These are phyloP conservation scores for Mesorhabditis sp. DNA, from an alignment of 2,888 invertebrate genomes.

Conservation along the genomic window DNA sequence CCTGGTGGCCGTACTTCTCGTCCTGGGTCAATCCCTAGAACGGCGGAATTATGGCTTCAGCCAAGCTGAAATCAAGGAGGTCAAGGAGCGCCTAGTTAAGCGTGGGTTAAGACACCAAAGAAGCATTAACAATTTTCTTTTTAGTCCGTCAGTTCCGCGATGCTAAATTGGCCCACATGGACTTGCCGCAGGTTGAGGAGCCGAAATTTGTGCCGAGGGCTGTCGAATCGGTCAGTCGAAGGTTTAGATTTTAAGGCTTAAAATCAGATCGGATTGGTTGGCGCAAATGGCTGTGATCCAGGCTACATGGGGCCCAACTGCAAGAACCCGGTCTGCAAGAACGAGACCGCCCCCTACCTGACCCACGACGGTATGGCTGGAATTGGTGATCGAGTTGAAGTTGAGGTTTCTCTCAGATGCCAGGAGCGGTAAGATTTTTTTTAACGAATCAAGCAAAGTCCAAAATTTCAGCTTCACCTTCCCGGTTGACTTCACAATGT, in stretches of 20 bases:
- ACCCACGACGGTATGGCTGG: constrained; percentile 3
- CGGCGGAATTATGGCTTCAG: background rate
- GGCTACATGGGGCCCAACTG: constrained; percentile 18
- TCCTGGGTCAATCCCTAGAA: background rate
- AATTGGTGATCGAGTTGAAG: background rate
- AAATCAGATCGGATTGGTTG: no score
- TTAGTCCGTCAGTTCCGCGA: background rate
- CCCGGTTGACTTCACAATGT: constrained; percentile 25
- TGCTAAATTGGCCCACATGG: background rate
- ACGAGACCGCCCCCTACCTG: background rate
- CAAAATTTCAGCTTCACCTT: constrained; percentile 17
- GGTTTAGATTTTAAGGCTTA: background rate
- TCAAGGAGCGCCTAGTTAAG: background rate
- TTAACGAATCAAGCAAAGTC: background rate
- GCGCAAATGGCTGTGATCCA: background rate
- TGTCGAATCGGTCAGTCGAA: background rate
- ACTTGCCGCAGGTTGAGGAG: background rate
- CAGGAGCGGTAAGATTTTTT: background rate
- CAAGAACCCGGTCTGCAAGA: constrained; percentile 12
- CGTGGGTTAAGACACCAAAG: background rate
- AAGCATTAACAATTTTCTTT: background rate
- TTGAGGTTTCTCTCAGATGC: background rate
- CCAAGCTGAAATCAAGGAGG: background rate
- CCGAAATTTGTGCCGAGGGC: background rate
- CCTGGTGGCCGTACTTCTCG: background rate